A percentile compares a stretch with the other conserved stretches of the same genome.
Evolutionary conservation across 2,888 invertebrate species (phyloP).

Genomic region (Drosophila maculinotata): DNA sequence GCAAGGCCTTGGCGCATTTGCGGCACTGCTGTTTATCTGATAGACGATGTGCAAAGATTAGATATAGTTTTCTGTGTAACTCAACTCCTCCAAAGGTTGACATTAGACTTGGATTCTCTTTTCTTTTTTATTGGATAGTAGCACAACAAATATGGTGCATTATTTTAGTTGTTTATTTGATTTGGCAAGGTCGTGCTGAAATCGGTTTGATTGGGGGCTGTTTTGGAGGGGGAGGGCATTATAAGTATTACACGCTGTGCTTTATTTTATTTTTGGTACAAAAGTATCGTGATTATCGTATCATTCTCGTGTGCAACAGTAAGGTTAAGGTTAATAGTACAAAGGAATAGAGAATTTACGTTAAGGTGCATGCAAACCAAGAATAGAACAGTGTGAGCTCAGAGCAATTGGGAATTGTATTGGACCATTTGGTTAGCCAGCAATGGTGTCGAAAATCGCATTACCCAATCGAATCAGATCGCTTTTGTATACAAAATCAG

Average conservation of each 20-base stretch:
- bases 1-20: conserved; percentile 95
- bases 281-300: conserved; percentile 24
- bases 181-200: conserved; percentile 17
- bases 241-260: conserved; percentile 3
- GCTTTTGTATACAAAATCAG: conserved; percentile 39
- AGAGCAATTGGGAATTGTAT: conserved; percentile 36
- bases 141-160: conserved; percentile 32
- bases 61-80: conserved; percentile 22
- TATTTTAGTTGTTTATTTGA: conserved; percentile 33
- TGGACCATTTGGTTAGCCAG: conserved; percentile 45
- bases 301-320: conserved; percentile 34
- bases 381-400: conserved; percentile 36
- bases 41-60: conserved; percentile 43
- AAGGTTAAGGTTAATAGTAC: conserved; percentile 50
- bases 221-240: not conserved
- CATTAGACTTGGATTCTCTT: conserved; percentile 36
- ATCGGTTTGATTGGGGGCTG: conserved; percentile 4
- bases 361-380: conserved; percentile 47
- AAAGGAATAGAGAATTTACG: conserved; percentile 23
- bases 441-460: conserved; percentile 43
- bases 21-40: conserved; percentile 96
- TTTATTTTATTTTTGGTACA: conserved; percentile 3
- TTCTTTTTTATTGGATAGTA: conserved; percentile 15
- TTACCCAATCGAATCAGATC: conserved; percentile 53
- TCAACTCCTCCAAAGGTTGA: conserved; percentile 38